Evolutionary conservation across 2,797 vertebrate species (phyloP), one percentile per base, ranked within the genome.

Genomic region (Craterocephalus amniculus): DNA sequence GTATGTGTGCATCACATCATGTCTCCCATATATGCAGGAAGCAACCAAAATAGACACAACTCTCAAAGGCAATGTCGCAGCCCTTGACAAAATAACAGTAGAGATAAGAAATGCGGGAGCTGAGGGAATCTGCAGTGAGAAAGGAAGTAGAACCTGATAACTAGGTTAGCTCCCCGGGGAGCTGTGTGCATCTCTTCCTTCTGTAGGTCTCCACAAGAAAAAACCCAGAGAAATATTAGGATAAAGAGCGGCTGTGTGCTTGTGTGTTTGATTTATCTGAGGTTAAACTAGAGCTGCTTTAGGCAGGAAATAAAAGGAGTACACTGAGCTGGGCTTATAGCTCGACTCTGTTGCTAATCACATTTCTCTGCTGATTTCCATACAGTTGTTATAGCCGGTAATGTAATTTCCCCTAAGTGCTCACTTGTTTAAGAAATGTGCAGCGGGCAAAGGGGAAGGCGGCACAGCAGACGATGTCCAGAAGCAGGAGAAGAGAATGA

Each of bases 331-430:
- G 74, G 86, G 88, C 91, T 92, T 91, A 88, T 92, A 90, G 91
- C 88, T 89, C 87, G 82, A 88, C 89, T 91, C 86, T 84, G 88
- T 91, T 87, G 91, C 92, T 94, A 95, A 95, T 95, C 93, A 86
- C 94, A 94, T 94, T 93, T 90, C 89, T 89, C 74, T 78, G 77
- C 94, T 94, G 89, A 94, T 95, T 94, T 94, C 91, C 94, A 95
- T 95, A 94, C 88, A 84, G 87, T 93, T 93, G 91, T 94, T 93
- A 91, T 91, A 93, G 91, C 79, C 78, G 55, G 87, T 94, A 93
- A 94, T 95, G 93, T 91, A 92, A 94, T 94, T 93, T 92, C 86
- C 92, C 80, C 80, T 94, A 93, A 95, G 94, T 94, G 94, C 94
- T 93, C 89, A 84, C 89, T 93, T 93, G 92, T 95, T 94, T 93